phyloP scores from a whole-genome alignment of 2,113 vertebrate genomes.

The Odocoileus virginianus region DNA sequence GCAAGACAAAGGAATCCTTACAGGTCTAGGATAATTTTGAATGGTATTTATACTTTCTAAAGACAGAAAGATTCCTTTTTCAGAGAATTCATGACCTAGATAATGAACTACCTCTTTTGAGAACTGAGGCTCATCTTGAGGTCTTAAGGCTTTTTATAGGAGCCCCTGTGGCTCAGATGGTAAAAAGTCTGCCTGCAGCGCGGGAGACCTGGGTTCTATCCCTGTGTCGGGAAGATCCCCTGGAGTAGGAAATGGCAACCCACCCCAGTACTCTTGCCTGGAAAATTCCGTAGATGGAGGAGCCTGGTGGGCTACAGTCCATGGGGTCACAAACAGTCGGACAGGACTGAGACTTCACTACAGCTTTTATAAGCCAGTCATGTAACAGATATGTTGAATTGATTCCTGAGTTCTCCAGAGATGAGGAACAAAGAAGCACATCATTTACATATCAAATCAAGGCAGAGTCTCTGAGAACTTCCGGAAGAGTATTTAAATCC shows the following conservation, averaged over 20 bases:
- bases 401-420: not conserved
- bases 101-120: not conserved
- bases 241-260: not conserved
- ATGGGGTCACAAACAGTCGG: not conserved
- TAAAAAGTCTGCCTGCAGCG: not conserved
- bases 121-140: not conserved
- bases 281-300: not conserved
- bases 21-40: not conserved
- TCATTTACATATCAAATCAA: not conserved
- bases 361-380: not conserved
- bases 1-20: not conserved
- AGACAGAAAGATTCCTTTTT: not conserved
- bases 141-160: not conserved
- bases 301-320: not conserved
- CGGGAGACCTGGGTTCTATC: not conserved
- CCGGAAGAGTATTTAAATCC: not conserved
- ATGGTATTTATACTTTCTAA: not conserved
- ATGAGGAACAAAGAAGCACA: not conserved
- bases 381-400: not conserved
- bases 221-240: not conserved
- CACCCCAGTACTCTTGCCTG: not conserved
- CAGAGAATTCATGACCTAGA: not conserved
- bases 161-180: not conserved
- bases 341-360: not conserved
- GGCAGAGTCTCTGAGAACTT: not conserved